These are phyloP conservation scores for Antechinus stuartii DNA, from an alignment of 2,113 vertebrate species.

Conservation along the genomic window DNA sequence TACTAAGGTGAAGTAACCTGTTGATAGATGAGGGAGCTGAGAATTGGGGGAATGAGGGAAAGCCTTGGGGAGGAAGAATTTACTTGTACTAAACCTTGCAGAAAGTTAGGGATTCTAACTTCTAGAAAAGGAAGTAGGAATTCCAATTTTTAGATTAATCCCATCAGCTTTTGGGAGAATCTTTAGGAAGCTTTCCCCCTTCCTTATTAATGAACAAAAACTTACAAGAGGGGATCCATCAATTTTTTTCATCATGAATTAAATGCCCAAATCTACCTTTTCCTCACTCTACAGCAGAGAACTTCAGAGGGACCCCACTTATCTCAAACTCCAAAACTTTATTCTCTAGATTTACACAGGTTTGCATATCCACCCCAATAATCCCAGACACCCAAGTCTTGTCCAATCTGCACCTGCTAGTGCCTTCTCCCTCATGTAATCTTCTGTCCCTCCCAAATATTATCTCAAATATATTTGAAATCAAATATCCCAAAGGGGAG, in stretches of 20 bases:
- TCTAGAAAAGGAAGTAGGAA: not conserved
- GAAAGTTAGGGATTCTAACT: not conserved
- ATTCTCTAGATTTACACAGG: not conserved
- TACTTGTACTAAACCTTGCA: not conserved
- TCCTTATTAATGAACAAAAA: not conserved
- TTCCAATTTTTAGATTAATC: not conserved
- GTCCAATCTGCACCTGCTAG: not conserved
- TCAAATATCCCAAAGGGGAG: too few species aligned
- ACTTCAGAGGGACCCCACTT: not conserved
- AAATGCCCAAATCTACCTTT: not conserved
- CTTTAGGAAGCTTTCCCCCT: not conserved
- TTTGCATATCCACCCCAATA: too few species aligned
- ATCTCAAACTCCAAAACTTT: not conserved
- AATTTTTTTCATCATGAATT: not conserved
- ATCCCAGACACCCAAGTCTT: not conserved
- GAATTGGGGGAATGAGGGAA: not conserved
- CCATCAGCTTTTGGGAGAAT: not conserved
- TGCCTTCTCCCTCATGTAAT: not conserved
- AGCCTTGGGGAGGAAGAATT: not conserved
- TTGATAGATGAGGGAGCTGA: not conserved
- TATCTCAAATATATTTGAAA: not conserved
- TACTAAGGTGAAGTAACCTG: not conserved
- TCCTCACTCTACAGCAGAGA: not conserved
- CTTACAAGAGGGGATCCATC: not conserved
- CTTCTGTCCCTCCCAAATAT: not conserved